These are phyloP conservation scores for Pantherophis alleghaniensis DNA, from an alignment of 2,797 vertebrate genomes.

Conservation along the genomic window DNA sequence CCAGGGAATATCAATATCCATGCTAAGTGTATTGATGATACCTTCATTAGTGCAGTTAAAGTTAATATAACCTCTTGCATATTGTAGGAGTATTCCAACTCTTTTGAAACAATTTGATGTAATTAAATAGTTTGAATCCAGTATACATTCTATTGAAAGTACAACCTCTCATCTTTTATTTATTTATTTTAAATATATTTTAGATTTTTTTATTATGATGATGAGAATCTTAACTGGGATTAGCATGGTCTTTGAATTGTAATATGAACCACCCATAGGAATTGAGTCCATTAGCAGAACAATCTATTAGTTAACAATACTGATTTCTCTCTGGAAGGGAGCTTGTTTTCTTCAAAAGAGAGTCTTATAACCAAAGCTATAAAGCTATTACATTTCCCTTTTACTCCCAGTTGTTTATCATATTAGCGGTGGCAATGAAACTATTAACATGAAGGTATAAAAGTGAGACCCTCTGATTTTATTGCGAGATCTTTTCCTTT, in stretches of 20 bases:
- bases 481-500: background rate
- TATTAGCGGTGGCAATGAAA: background rate
- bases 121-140: background rate
- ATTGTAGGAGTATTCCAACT: background rate
- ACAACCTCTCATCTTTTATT: background rate
- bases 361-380: constrained; percentile 12
- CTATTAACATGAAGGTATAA: constrained; percentile 1
- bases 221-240: background rate
- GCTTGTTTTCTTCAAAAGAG: constrained; percentile 7
- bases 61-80: background rate
- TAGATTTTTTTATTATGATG: background rate
- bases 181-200: background rate
- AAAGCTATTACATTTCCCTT: constrained; percentile 2
- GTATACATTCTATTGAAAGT: background rate
- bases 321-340: background rate
- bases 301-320: background rate
- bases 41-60: background rate
- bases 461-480: constrained; percentile 12
- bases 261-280: background rate
- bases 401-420: constrained; percentile 23
- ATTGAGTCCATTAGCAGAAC: background rate
- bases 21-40: background rate
- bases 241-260: background rate
- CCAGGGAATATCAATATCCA: background rate
- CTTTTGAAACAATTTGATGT: background rate